phyloP scores from a whole-genome alignment of 2,113 vertebrate genomes.

The Bubo scandiacus region DNA sequence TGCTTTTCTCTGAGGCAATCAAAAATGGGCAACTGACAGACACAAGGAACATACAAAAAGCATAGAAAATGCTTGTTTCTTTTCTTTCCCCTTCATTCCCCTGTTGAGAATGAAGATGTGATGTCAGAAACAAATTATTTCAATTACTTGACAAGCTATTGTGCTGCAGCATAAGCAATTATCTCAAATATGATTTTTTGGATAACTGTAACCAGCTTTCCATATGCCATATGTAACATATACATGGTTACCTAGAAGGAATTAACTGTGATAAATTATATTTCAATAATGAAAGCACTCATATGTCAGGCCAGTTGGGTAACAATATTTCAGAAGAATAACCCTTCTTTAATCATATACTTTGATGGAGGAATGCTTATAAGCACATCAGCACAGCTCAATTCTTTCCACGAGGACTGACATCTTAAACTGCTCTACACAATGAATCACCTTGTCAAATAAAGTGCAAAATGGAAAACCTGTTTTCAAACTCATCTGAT shows the following conservation, averaged over 20 bases:
- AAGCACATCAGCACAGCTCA: conserved; percentile 66
- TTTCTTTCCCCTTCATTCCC: not conserved
- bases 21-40: not conserved
- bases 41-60: not conserved
- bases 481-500: conserved; percentile 77
- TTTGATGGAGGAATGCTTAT: conserved; percentile 68
- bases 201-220: not conserved
- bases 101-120: not conserved
- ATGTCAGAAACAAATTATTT: conserved; percentile 20
- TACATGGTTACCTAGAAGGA: conserved; percentile 1
- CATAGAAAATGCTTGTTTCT: not conserved
- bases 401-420: conserved; percentile 69
- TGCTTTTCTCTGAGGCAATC: not conserved
- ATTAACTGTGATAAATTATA: conserved; percentile 58
- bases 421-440: conserved; percentile 73
- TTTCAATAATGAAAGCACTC: conserved; percentile 58
- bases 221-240: not conserved
- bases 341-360: conserved; percentile 72
- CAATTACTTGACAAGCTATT: conserved; percentile 13
- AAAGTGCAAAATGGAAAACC: conserved; percentile 75
- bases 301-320: conserved; percentile 65
- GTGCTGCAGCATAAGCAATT: not conserved
- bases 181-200: conserved; percentile 2
- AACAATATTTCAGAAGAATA: conserved; percentile 70
- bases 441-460: conserved; percentile 80